Evolutionary conservation across 2,797 vertebrate genomes (phyloP).

Genomic region (Crocodylus rhombifer): DNA sequence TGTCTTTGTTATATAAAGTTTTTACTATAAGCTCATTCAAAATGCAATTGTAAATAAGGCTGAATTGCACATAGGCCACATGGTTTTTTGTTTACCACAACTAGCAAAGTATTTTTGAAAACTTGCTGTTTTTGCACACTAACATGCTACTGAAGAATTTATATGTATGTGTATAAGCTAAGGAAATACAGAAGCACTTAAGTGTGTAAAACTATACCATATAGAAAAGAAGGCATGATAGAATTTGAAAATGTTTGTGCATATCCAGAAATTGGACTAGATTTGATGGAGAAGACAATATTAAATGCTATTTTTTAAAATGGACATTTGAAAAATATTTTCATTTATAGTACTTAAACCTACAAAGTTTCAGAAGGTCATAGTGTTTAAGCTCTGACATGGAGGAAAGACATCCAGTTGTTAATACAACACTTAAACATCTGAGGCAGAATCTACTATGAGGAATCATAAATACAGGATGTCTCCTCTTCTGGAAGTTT

Average conservation of each 20-base stretch:
- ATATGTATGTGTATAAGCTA: fast-evolving
- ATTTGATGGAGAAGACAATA: neutral
- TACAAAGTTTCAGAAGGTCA: neutral
- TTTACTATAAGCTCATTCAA: neutral
- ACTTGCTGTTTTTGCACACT: neutral
- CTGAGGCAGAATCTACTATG: neutral
- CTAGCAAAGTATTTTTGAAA: neutral
- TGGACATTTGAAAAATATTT: neutral
- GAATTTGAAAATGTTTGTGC: neutral
- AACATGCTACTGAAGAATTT: neutral
- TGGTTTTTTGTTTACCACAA: neutral
- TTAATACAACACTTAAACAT: neutral
- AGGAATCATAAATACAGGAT: neutral
- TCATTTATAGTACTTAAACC: no score
- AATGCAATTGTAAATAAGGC: neutral
- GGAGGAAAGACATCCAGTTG: neutral
- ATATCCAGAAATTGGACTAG: neutral
- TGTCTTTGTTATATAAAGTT: neutral
- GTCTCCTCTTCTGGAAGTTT: neutral
- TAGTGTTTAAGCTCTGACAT: neutral
- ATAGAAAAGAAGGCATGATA: neutral
- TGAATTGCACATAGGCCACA: neutral
- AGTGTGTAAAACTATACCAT: neutral
- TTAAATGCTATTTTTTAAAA: neutral
- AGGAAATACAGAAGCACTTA: neutral